Evolutionary conservation across 2,888 invertebrate species (phyloP), one percentile per base, ranked within the genome.

Genomic region (Drosophila prolongata): DNA sequence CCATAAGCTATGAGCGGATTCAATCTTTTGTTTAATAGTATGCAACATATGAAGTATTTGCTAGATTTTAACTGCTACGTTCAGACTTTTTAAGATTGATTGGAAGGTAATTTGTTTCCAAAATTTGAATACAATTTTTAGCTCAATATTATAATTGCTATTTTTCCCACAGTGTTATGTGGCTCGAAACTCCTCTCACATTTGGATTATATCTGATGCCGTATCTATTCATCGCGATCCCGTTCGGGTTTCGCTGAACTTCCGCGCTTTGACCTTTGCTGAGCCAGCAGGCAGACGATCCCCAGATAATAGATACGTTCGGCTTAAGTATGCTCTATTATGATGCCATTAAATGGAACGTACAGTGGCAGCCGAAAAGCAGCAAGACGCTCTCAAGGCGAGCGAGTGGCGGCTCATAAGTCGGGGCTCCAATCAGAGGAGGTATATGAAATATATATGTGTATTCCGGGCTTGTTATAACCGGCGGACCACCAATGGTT

Each of bases 231-330:
- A 68, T 68, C 59, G 55, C 61, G 66, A 68, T 82, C 73, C 59
- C 66, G 54, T 58, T 57, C 53, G 50, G 27, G 49, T 38, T 38
- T 30, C 56, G 30, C 53, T 16, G 47, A 70, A 67, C 83, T 84
- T 84, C 83, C 83, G 83, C 57, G 68, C 72, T 79, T 67, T 84
- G 85, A 87, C 83, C 87, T 81, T 69, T 71, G 27, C 37, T 44
- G 69, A 52, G 38, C 50, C 53, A 24, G 37, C 54, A 19, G 50
- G 34, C 35, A 34, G 71, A 73, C 56, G 56, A 65, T 68, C 40
- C 47, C 16, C 47, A 55, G 74, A 78, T 84, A 80, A 75, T 70
- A 71, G 64, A 66, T 60, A 75, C 35, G 58, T 78, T 78, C 11
- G 54, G 71, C 73, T 76, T 66, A 76, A 77, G 58, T 72, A 69